Evolutionary conservation across 64 coral and sea anemone genomes (phyloP), one percentile per base, ranked within the genome.

Genomic region (Actinia tenebrosa): DNA sequence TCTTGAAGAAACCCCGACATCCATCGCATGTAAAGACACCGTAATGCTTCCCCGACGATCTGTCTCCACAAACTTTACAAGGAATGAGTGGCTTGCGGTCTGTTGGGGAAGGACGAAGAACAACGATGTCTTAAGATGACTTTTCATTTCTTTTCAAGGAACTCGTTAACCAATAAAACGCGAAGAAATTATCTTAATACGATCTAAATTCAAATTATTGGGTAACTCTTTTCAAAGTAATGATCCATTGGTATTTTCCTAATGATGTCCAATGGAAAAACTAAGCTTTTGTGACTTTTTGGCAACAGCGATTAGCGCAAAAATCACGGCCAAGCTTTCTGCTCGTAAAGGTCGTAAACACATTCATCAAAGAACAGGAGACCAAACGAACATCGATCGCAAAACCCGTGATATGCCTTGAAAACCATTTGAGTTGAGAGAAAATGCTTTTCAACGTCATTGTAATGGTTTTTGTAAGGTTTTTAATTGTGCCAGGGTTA

Each of bases 31-130:
- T 99, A 58, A 99, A 94, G 4, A 99, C 93, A 19, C 97, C 97
- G 84, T 99, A 99, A 7, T 99, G 97, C 86, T 99, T 99, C 15
- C 97, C 97, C 44, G 97, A 99, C 2, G 97, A 99, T 64, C 97
- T 89, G 50, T 99, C 97, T 0, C 97, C 97, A 25, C 97, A 99
- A 9, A 99, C 97, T 45, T 88, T 92, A 71, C 97, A 99, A 55
- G 89, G 81, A 80, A 95, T 92, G 86, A 95, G 86, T 26, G 97
- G 93, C 83, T 95, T 99, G 91, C 91, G 91, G 53, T 97, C 94
- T 92, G 80, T 46, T 56, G 61, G 56, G 77, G 1, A 11, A 58
- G 71, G 5, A 81, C 25, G 86, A 89, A 87, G 42, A 25, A 54
- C 45, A 83, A 83, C 26, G 14, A 13, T 52, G 46, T 81, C 17